phyloP scores from a whole-genome alignment of 1,140 invertebrate species.

The Drosophila navojoa region DNA sequence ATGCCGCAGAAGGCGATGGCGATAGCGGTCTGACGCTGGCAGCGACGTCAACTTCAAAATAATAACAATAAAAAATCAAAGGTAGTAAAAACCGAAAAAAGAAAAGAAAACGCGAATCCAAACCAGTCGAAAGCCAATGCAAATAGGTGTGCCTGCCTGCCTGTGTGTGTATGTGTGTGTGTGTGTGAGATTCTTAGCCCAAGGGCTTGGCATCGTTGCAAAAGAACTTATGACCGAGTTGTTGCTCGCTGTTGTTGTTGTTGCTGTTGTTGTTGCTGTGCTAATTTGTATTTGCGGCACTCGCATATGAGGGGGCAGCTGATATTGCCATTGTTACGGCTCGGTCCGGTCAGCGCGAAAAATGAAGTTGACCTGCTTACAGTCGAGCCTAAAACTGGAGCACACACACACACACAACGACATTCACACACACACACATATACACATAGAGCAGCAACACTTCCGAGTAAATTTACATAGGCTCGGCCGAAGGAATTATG shows the following conservation, averaged over 20 bases:
- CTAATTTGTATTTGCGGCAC: slow-evolving; percentile 79
- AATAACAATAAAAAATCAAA: slow-evolving; percentile 78
- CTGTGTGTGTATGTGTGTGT: slow-evolving; percentile 20
- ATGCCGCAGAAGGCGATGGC: slow-evolving; percentile 53
- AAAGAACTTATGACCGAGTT: slow-evolving; percentile 69
- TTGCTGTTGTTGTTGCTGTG: slow-evolving; percentile 45
- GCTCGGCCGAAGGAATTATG: slow-evolving; percentile 68
- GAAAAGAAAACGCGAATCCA: slow-evolving; percentile 53
- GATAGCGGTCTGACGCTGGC: slow-evolving; percentile 30
- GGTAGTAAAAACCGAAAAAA: slow-evolving; percentile 62
- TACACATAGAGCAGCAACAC: slow-evolving; percentile 39
- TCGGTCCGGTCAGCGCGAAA: slow-evolving; percentile 66
- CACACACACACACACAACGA: slow-evolving; percentile 21
- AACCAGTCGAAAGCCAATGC: slow-evolving; percentile 31
- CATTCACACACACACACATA: slow-evolving; percentile 22
- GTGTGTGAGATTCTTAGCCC: slow-evolving; percentile 20
- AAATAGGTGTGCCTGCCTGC: slow-evolving; percentile 26
- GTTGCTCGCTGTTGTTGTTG: slow-evolving; percentile 23
- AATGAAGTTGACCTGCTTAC: slow-evolving; percentile 79
- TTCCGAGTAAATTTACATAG: slow-evolving; percentile 75
- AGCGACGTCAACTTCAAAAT: slow-evolving; percentile 64
- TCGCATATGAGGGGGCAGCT: slow-evolving; percentile 63
- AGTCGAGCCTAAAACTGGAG: slow-evolving; percentile 10
- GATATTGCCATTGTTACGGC: slow-evolving; percentile 38
- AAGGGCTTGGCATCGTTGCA: slow-evolving; percentile 66